These are phyloP conservation scores for Trichosurus vulpecula DNA, from an alignment of 2,797 vertebrate species.

Conservation along the genomic window DNA sequence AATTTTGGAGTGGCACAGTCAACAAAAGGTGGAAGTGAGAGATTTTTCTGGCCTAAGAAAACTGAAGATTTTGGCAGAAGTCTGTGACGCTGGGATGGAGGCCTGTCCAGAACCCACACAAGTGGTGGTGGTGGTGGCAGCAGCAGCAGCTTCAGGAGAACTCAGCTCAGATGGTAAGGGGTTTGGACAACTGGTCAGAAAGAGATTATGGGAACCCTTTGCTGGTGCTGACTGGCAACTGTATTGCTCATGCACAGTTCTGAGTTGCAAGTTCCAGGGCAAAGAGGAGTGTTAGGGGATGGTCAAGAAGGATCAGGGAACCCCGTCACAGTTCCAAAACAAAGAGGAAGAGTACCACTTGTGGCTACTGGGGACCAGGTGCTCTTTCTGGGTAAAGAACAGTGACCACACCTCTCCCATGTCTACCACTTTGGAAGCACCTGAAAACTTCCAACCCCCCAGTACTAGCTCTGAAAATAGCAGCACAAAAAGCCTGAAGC, in stretches of 20 bases:
- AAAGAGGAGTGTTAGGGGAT: background rate
- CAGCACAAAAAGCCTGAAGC: background rate
- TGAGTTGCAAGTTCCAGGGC: background rate
- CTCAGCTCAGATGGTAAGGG: background rate
- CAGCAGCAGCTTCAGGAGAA: background rate
- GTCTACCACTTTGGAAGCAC: background rate
- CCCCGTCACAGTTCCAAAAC: background rate
- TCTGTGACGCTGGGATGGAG: background rate
- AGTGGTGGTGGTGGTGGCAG: background rate
- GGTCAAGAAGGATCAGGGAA: background rate
- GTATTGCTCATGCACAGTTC: background rate
- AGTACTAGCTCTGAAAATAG: background rate
- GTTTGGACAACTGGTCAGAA: background rate
- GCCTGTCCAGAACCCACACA: background rate
- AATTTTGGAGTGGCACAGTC: background rate
- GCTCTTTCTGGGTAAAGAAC: background rate
- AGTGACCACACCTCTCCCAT: background rate
- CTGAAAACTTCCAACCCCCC: background rate
- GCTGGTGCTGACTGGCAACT: background rate
- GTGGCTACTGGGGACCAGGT: background rate
- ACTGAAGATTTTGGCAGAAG: background rate
- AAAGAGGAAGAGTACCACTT: background rate
- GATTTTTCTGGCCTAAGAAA: background rate
- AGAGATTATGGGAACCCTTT: background rate
- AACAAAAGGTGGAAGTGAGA: background rate